A percentile compares a stretch with the other conserved stretches of the same genome.
Conservation (phyloP, 1,140 invertebrate species). For the Atta colombica region DNA sequence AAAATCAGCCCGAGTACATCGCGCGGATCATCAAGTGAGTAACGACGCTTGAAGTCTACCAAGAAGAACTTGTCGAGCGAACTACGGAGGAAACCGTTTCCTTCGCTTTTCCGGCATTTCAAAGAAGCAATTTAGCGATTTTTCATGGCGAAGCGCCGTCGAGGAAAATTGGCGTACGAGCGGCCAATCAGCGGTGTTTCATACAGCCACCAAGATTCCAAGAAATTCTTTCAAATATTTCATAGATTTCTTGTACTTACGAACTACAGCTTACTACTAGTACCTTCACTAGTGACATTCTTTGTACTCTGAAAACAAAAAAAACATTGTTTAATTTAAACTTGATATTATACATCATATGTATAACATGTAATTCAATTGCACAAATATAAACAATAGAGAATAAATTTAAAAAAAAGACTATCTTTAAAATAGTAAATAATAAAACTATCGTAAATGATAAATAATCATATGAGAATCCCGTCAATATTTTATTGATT, state of each 20-base stretch:
- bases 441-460: not conserved
- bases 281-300: not conserved
- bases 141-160: constrained; percentile 82
- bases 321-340: not conserved
- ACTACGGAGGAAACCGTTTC: constrained; percentile 77
- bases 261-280: constrained; percentile 8
- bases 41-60: constrained; percentile 64
- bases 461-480: not conserved
- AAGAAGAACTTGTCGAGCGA: constrained; percentile 57
- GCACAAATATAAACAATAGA: not conserved
- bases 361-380: not conserved
- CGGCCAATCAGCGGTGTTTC: constrained; percentile 85
- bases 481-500: not conserved
- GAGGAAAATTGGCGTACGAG: constrained; percentile 83
- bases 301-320: constrained; percentile 33
- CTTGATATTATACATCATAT: not conserved
- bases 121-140: constrained; percentile 86
- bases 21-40: constrained; percentile 65
- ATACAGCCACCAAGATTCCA: constrained; percentile 77
- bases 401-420: not conserved
- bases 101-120: constrained; percentile 82
- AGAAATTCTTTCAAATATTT: constrained; percentile 77
- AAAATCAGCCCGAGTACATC: constrained; percentile 68
- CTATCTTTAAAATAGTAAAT: not conserved
- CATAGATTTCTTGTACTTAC: constrained; percentile 42